Evolutionary conservation across 2,797 vertebrate species (phyloP), one percentile per base, ranked within the genome.

Genomic region (Anguilla obscura): DNA sequence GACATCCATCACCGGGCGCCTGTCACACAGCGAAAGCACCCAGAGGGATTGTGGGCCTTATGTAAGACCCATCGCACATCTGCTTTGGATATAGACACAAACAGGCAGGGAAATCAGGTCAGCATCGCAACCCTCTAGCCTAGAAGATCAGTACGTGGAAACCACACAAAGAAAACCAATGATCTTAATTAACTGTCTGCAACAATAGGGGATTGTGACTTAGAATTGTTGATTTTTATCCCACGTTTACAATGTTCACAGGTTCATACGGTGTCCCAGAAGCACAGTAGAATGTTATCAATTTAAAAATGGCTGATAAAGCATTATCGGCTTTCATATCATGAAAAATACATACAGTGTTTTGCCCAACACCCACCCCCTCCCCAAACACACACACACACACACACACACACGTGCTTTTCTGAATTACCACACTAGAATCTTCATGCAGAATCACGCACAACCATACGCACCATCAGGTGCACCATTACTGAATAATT

Each of bases 1-100:
- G 79, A 90, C 92, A 95, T 95, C 95, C 94, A 95, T 95, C 94
- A 94, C 91, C 40, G 3, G 87, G 56, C 27, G 40, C 40, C 60
- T 85, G 52, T 82, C 79, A 82, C n/a, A 50, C 45, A 50, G 79
- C 45, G 40, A 82, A 12, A 50, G 4, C 88, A 91, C 58, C 45
- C 56, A 66, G 86, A 45, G 80, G 56, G n/a, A 54, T 82, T 50
- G 79, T 50, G 79, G 79, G 79, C 40, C 79, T 82, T 82, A 82
- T 82, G 79, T 82, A 82, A 82, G 79, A 82, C 40, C 79, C 79
- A 82, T 82, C 18, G 45, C 79, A 82, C 79, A 82, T 82, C 79
- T 82, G 74, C 74, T 33, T 79, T 40, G 79, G 79, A 88, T 91
- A 33, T 86, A 18, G 85, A 36, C 85, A 56, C 50, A 14, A 45